A percentile compares a stretch with the other conserved stretches of the same genome.
Evolutionary conservation across 2,888 invertebrate genomes (phyloP).

Genomic region (Harmothoe impar): DNA sequence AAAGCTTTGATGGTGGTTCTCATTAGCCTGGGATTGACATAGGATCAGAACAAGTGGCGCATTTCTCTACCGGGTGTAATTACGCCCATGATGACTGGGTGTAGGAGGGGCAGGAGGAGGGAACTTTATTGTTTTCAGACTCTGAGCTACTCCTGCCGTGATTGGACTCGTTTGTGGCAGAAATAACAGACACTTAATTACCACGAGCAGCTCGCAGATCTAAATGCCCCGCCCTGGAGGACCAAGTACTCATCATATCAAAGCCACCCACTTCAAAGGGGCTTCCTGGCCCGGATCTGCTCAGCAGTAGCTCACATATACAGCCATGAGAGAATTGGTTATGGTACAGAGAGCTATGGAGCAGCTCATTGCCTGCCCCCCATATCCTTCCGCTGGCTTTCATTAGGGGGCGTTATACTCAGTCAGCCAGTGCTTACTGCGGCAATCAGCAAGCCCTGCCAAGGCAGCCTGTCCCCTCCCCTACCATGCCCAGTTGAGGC

Average conservation of each 20-base stretch:
- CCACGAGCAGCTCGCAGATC: neutral
- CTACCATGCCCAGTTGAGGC: neutral
- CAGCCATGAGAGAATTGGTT: neutral
- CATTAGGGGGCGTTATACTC: neutral
- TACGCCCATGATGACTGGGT: neutral
- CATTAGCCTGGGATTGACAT: conserved; percentile 39
- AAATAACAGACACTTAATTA: conserved; percentile 45
- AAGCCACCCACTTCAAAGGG: conserved; percentile 35
- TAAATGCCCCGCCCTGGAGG: neutral
- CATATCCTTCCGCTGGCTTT: neutral
- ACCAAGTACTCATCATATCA: conserved; percentile 23
- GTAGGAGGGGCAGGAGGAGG: no score
- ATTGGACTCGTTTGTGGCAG: conserved; percentile 21
- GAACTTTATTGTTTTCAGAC: neutral
- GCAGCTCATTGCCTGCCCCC: neutral
- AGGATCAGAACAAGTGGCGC: conserved; percentile 29
- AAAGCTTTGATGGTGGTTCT: neutral
- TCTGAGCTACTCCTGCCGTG: neutral
- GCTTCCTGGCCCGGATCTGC: neutral
- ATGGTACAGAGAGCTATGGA: neutral
- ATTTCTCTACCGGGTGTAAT: neutral
- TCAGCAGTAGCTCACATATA: conserved; percentile 26
- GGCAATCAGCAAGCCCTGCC: neutral
- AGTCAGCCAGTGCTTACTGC: neutral
- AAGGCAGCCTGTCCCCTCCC: neutral